A percentile compares a stretch with the other conserved stretches of the same genome.
phyloP scores from a whole-genome alignment of 2,888 invertebrate genomes.

The Cheilosia impressa region DNA sequence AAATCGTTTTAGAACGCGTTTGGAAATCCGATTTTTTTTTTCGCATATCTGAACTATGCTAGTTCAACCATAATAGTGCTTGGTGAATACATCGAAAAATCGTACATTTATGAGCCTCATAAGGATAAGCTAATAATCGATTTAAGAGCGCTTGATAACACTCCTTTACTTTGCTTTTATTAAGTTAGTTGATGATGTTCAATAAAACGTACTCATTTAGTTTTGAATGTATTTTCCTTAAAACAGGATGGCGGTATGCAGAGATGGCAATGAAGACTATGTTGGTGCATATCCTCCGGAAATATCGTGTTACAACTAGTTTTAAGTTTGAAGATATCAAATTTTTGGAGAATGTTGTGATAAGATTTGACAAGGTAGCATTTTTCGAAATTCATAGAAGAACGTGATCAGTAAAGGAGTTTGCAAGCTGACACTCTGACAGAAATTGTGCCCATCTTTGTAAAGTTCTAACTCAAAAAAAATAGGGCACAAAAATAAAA shows the following conservation, averaged over 20 bases:
- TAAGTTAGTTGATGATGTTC: not conserved
- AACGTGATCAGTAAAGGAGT: not conserved
- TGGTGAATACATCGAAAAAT: too few relatives aligned
- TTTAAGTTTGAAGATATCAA: conserved; percentile 79
- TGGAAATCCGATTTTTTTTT: too few relatives aligned
- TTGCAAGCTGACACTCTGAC: too few relatives aligned
- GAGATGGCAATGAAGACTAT: conserved; percentile 79
- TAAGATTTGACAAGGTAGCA: conserved; percentile 78
- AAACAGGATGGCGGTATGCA: conserved; percentile 80
- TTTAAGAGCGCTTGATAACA: too few relatives aligned
- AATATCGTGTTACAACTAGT: conserved; percentile 79
- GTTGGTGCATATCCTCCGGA: conserved; percentile 79
- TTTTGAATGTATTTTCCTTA: not conserved
- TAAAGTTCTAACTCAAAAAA: too few relatives aligned
- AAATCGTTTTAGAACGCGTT: too few relatives aligned
- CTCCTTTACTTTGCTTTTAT: conserved; percentile 69
- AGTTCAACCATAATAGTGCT: too few relatives aligned
- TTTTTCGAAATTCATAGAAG: conserved; percentile 77
- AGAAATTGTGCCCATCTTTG: too few relatives aligned
- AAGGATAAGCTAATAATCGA: too few relatives aligned
- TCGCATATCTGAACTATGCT: too few relatives aligned
- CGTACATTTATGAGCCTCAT: too few relatives aligned
- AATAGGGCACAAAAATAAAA: too few relatives aligned
- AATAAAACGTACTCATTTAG: not conserved
- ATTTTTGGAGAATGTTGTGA: conserved; percentile 79